Evolutionary conservation across 2,797 vertebrate genomes (phyloP).

Genomic region (Acanthiza pusilla): DNA sequence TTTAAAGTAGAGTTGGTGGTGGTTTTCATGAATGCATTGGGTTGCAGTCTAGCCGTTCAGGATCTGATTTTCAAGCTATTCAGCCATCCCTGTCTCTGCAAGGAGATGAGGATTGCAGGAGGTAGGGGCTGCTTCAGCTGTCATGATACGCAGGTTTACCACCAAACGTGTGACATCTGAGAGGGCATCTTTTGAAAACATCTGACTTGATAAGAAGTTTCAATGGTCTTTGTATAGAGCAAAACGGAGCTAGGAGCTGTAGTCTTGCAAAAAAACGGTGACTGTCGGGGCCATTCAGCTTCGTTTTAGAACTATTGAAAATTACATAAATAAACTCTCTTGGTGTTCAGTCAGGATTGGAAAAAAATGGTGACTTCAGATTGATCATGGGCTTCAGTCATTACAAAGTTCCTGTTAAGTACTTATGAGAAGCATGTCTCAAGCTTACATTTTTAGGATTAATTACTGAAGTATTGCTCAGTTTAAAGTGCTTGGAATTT

Average conservation of each 20-base stretch:
- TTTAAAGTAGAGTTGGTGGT: background rate
- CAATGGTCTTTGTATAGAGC: background rate
- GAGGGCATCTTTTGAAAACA: background rate
- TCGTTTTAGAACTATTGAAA: background rate
- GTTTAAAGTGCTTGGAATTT: background rate
- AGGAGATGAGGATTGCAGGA: background rate
- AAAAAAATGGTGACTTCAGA: background rate
- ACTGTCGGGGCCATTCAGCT: background rate
- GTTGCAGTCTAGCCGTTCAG: background rate
- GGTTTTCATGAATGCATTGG: background rate
- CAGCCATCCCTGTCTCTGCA: background rate
- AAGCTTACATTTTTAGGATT: background rate
- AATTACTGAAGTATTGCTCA: background rate
- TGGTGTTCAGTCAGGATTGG: background rate
- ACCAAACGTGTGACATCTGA: rapidly evolving
- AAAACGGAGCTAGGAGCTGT: background rate
- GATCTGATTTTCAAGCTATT: background rate
- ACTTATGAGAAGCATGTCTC: background rate
- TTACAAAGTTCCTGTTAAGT: background rate
- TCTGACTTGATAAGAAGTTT: background rate
- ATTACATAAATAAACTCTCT: background rate
- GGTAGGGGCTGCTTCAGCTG: background rate
- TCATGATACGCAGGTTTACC: background rate
- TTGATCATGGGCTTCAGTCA: background rate
- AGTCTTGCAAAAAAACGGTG: background rate